phyloP scores from a whole-genome alignment of 2,797 vertebrate species.

The Rhynchonycteris naso region DNA sequence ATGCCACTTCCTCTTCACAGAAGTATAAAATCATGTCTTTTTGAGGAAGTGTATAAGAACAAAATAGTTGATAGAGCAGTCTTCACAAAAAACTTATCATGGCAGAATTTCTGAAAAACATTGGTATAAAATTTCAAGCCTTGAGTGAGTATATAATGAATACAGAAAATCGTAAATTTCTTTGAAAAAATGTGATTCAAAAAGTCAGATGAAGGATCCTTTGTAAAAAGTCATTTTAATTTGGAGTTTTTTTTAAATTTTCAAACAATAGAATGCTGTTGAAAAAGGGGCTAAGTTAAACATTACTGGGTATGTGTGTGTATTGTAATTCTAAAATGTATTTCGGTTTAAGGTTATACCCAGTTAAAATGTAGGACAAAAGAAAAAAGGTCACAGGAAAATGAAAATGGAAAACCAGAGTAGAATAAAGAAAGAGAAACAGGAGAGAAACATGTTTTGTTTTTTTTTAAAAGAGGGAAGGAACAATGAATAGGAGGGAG shows the following conservation, averaged over 20 bases:
- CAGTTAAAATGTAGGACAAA: not conserved
- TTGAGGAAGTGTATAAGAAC: constrained; percentile 76
- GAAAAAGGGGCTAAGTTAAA: not conserved
- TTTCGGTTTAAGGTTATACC: not conserved
- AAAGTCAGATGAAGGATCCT: not conserved
- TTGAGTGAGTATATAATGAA: not conserved
- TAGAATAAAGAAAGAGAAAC: not conserved
- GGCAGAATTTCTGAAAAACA: constrained; percentile 22
- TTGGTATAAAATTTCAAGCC: not conserved
- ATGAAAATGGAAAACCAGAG: not conserved
- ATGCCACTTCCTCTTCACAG: constrained; percentile 51
- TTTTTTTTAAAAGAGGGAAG: not conserved
- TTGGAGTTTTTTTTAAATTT: not conserved
- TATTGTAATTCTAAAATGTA: not conserved
- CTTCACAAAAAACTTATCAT: not conserved
- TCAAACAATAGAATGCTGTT: not conserved
- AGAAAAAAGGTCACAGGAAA: not conserved
- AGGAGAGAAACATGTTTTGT: not conserved
- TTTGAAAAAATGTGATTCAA: not conserved
- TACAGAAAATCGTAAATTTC: not conserved
- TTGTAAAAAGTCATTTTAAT: constrained; percentile 38
- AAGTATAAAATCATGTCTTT: constrained; percentile 13
- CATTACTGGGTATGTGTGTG: not conserved
- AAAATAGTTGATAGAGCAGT: constrained; percentile 19
- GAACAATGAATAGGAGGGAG: not conserved